A percentile compares a stretch with the other conserved stretches of the same genome.
Evolutionary conservation across 1,140 invertebrate genomes (phyloP).

Genomic region (Pseudomyrmex flavicornis): DNA sequence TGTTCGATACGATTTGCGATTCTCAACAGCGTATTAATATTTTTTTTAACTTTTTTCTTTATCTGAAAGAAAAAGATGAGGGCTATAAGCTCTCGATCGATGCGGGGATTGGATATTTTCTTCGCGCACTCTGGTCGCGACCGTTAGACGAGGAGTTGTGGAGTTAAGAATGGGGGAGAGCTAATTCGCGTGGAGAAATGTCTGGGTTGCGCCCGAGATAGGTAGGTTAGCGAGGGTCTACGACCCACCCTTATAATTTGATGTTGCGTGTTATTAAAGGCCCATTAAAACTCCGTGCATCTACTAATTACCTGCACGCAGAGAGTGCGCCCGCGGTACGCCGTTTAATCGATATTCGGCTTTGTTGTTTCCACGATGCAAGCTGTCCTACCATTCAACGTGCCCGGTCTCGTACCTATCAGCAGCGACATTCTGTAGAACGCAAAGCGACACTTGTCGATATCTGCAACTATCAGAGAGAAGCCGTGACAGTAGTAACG

Average conservation of each 20-base stretch:
- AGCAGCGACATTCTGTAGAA: not conserved
- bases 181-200: constrained; percentile 5
- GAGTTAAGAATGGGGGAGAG: no score
- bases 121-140: constrained; percentile 1
- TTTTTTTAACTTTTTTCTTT: constrained; percentile 62
- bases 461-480: constrained; percentile 2
- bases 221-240: constrained; percentile 61
- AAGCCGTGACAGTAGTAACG: not conserved
- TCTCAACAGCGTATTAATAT: constrained; percentile 58
- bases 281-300: constrained; percentile 80
- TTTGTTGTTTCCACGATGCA: constrained; percentile 72
- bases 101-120: constrained; percentile 13
- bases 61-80: not conserved
- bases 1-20: constrained; percentile 65
- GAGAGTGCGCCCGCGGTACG: constrained; percentile 66
- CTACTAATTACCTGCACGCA: constrained; percentile 80
- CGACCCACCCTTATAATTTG: constrained; percentile 76
- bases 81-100: not conserved
- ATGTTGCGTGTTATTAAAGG: constrained; percentile 81
- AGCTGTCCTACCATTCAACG: constrained; percentile 52
- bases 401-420: constrained; percentile 35
- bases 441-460: constrained; percentile 22
- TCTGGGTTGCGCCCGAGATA: not conserved
- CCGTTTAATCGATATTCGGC: constrained; percentile 80
- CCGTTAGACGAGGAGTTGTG: not conserved